A percentile compares a stretch with the other conserved stretches of the same genome.
These are phyloP conservation scores for Octonoba sinensis DNA, from an alignment of 2,888 invertebrate species.

Conservation along the genomic window DNA sequence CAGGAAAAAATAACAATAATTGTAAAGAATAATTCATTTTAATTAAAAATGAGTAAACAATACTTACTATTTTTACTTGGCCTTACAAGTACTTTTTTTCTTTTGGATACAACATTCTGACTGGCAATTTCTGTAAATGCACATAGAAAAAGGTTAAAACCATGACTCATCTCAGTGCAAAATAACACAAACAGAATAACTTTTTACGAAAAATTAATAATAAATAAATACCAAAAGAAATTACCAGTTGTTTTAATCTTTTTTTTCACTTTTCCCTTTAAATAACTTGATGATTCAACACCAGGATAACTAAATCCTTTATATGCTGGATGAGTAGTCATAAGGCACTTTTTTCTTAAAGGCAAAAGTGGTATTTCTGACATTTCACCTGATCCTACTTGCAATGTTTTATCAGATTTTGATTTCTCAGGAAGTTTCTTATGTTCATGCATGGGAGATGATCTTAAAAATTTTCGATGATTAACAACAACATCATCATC, in stretches of 20 bases:
- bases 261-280: constrained; percentile 11
- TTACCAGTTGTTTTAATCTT: constrained; percentile 15
- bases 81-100: too few relatives aligned
- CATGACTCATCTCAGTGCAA: too few relatives aligned
- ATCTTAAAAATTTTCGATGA: neutral
- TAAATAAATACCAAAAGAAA: neutral
- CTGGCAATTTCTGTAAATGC: too few relatives aligned
- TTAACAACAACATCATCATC: neutral
- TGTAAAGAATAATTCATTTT: too few relatives aligned
- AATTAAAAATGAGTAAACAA: too few relatives aligned
- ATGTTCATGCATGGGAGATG: neutral
- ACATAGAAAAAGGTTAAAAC: too few relatives aligned
- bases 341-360: constrained; percentile 26
- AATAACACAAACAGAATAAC: too few relatives aligned
- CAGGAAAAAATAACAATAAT: too few relatives aligned
- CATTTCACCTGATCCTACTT: constrained; percentile 5
- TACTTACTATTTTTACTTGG: too few relatives aligned
- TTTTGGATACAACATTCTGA: too few relatives aligned
- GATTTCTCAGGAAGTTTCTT: neutral
- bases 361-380: neutral
- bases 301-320: constrained; percentile 41
- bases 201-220: neutral
- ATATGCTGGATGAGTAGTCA: constrained; percentile 27
- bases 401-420: neutral
- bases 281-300: neutral